Evolutionary conservation across 92 coral and sea anemone species (phyloP).

Genomic region (Palythoa grandiflora): DNA sequence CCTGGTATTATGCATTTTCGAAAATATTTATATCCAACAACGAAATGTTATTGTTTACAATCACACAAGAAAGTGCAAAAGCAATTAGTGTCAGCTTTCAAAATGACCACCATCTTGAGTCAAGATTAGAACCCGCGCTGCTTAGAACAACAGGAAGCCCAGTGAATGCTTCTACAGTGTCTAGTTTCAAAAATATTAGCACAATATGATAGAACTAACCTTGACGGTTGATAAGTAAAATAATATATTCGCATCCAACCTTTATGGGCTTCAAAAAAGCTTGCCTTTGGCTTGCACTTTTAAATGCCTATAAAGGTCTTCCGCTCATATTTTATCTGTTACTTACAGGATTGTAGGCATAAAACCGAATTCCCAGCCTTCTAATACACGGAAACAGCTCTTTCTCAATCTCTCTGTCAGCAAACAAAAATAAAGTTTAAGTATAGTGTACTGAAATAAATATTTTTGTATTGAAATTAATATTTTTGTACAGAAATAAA

Average conservation of each 20-base stretch:
- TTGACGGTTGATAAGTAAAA: too few species aligned
- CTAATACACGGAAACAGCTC: constrained; percentile 94
- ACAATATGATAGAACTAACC: too few species aligned
- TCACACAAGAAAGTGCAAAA: background rate
- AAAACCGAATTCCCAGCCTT: constrained; percentile 86
- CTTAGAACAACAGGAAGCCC: background rate
- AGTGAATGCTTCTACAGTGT: background rate
- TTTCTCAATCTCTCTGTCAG: constrained; percentile 77
- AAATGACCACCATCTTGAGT: too few species aligned
- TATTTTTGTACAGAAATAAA: too few species aligned
- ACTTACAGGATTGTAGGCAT: constrained; percentile 97
- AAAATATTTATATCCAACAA: background rate
- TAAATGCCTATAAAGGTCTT: too few species aligned
- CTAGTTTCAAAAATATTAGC: background rate
- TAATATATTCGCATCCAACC: too few species aligned
- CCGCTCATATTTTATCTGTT: too few species aligned
- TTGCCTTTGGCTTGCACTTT: too few species aligned
- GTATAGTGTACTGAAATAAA: background rate
- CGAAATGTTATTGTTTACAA: background rate
- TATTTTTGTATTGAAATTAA: too few species aligned
- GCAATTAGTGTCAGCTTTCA: background rate
- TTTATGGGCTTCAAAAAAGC: background rate
- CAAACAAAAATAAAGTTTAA: constrained; percentile 10
- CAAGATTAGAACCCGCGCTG: background rate
- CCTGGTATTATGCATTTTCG: background rate